Conservation (phyloP, 2,113 vertebrate genomes). For the Trogon surrucura region DNA sequence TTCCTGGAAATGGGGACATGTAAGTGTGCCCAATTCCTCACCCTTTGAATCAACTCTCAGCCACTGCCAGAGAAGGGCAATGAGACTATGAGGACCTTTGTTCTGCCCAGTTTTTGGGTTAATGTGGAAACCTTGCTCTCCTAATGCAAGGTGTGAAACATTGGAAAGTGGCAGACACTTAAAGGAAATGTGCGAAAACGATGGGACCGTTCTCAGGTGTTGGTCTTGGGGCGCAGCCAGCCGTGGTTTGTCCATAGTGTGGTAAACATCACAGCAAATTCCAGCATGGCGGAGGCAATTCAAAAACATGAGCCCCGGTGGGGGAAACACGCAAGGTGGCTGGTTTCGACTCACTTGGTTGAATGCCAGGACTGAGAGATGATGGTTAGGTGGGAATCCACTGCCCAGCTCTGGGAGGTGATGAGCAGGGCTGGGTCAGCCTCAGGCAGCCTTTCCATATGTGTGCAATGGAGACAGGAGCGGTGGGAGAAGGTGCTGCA, state of each 20-base stretch:
- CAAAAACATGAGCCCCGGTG: accelerated
- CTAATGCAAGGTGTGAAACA: neutral
- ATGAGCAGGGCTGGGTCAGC: neutral
- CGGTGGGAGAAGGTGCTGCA: accelerated
- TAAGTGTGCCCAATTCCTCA: accelerated
- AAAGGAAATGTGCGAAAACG: neutral
- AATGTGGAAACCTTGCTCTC: neutral
- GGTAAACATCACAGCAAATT: neutral
- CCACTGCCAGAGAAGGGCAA: neutral
- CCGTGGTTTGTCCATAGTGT: accelerated
- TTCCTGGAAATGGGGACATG: neutral
- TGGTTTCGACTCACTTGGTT: neutral
- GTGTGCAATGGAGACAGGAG: neutral
- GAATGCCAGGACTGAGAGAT: neutral
- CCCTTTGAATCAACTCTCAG: accelerated
- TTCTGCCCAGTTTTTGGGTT: neutral
- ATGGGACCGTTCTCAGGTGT: neutral
- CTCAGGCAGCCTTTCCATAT: neutral
- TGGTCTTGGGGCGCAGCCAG: neutral
- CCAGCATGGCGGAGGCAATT: neutral
- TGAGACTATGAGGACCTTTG: neutral
- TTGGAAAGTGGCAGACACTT: neutral
- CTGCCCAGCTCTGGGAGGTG: neutral
- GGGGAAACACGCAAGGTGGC: accelerated
- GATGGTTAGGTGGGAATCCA: neutral